These are phyloP conservation scores for Paramuricea clavata DNA, from an alignment of 92 coral and sea anemone genomes.

Conservation along the genomic window DNA sequence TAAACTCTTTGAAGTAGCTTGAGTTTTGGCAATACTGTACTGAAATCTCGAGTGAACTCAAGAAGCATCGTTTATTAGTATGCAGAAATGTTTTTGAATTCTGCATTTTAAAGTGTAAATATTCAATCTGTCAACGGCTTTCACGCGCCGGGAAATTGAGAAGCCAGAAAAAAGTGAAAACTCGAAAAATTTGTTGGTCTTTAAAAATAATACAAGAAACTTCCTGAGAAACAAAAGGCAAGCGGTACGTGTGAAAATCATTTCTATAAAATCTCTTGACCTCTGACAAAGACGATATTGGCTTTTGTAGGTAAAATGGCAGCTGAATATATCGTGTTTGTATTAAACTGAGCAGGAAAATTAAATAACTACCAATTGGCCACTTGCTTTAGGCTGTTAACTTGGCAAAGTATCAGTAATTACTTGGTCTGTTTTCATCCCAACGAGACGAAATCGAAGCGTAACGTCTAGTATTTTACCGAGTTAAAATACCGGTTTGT, in stretches of 20 bases:
- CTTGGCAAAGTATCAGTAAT: not conserved
- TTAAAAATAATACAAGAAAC: not conserved
- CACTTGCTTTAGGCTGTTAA: not conserved
- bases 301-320: conserved; percentile 13
- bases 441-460: not conserved
- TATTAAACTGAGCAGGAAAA: not conserved
- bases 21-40: not conserved
- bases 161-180: not conserved
- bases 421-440: not conserved
- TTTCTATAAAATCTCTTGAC: not conserved
- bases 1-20: not conserved
- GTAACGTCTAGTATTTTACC: not conserved
- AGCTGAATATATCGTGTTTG: conserved; percentile 18
- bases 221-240: not conserved
- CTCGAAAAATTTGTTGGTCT: not conserved
- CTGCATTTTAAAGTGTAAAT: conserved; percentile 20
- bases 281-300: conserved; percentile 26
- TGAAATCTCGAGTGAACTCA: not conserved
- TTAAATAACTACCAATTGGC: conserved; percentile 12
- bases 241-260: not conserved
- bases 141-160: not conserved
- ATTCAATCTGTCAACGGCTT: conserved; percentile 38
- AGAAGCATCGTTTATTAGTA: not conserved
- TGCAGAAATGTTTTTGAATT: conserved; percentile 14
- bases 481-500: not conserved